Evolutionary conservation across 2,797 vertebrate genomes (phyloP), one percentile per base, ranked within the genome.

Genomic region (Dryobates pubescens): DNA sequence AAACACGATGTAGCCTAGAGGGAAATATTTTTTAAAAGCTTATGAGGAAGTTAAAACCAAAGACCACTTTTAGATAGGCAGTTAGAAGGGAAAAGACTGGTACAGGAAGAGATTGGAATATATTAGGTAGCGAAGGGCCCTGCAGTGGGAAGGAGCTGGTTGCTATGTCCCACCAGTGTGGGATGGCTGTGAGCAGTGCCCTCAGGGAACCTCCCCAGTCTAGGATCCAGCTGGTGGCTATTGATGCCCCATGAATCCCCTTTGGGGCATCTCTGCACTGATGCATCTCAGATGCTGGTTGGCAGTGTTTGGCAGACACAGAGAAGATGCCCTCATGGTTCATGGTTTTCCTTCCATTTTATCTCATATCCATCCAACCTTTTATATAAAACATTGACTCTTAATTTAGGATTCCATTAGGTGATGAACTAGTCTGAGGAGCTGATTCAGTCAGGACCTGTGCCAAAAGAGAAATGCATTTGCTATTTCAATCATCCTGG

Each of bases 391-490:
- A 64, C 4, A 3, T 29, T 51, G 64, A 65, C 74, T 94, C 65
- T 90, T 88, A 86, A 92, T 86, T 87, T 93, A 88, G 74, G 75
- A 88, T 86, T 72, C 58, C 0, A 9, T 90, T 90, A 92, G 81
- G 75, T 81, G 82, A 89, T 15, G 71, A 86, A 30, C n/a, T 6
- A 64, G 63, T 59, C 77, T 43, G 71, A 88, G 82, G 82, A 77
- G 76, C 80, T 47, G 74, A 93, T 90, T 93, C 83, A 80, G n/a
- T 76, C 45, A 47, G 71, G 75, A 80, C 32, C 38, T 27, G 51
- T 84, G 95, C 94, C 95, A 94, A 53, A 74, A 86, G 38, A 84
- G 70, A 94, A 93, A 87, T 22, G 69, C 53, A 57, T 86, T 69
- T 92, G 75, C 72, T 17, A 13, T 62, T 62, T 85, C 82, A 92